Evolutionary conservation across 2,888 invertebrate species (phyloP), one percentile per base, ranked within the genome.

Genomic region (Adelphocoris suturalis): DNA sequence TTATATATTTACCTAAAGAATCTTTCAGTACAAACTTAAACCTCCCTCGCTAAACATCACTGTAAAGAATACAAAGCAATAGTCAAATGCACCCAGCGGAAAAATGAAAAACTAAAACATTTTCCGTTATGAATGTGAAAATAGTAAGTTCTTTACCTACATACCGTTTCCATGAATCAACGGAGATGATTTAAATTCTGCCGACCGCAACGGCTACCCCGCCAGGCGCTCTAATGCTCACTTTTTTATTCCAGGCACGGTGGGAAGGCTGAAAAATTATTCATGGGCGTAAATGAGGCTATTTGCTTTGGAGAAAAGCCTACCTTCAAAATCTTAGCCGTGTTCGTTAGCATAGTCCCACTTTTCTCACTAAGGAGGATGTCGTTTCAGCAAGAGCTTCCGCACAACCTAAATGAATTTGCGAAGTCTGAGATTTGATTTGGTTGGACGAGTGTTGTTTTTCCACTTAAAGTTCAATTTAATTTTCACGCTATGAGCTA

Each of bases 231-330:
- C 55, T 85, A 57, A 61, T 28, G 16, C 57, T 57, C 85, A 27
- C 57, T 84, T 84, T 78, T 85, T 85, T 85, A 85, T 85, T 85
- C 85, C 85, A 28, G 27, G 55, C 85, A 85, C 85, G 85, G 37
- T 61, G 85, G 85, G 11, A 47, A 85, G 61, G 57, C 85, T 16
- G 57, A 85, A 85, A 85, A 85, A 85, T 85, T 85, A 85, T 85
- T 85, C 85, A 85, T 85, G 85, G 85, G 57, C 85, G 85, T 85
- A 85, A 85, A 85, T 85, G 85, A 85, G 85, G 85, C 61, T 85
- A 85, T 85, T 85, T 85, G 85, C 85, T 85, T 85, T 85, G 85
- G 61, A 85, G 28, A 85, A 85, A 85, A 85, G 61, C 85, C 85
- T 57, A 85, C 85, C 85, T 85, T 85, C 23, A 28, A 28, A 85